Percentiles rank a stretch among this genome's conserved stretches.
Conservation (phyloP, 2,888 invertebrate genomes). For the Odontothrips loti region DNA sequence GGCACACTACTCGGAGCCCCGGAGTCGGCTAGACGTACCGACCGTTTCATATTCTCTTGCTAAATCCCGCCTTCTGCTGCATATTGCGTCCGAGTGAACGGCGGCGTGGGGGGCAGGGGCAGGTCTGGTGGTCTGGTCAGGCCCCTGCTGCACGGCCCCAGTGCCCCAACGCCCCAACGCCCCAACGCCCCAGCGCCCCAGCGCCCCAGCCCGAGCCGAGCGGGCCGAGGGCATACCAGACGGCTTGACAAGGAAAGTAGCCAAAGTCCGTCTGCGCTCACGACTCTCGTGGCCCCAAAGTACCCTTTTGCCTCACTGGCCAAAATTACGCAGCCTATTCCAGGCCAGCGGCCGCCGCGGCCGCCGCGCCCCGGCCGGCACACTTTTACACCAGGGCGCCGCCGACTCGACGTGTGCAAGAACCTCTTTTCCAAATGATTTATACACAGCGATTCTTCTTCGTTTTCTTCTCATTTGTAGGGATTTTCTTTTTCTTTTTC, state of each 20-base stretch:
- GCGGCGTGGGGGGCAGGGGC: neutral
- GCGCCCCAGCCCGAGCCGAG: neutral
- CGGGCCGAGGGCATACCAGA: neutral
- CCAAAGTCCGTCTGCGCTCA: neutral
- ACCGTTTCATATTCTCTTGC: slow-evolving; percentile 11
- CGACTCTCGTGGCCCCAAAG: neutral
- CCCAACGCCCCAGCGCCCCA: neutral
- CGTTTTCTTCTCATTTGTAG: too few relatives aligned
- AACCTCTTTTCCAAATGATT: too few relatives aligned
- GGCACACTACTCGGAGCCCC: neutral
- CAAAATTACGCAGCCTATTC: neutral
- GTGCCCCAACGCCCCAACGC: too few relatives aligned
- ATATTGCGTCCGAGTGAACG: neutral
- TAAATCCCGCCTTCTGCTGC: neutral
- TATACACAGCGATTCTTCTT: too few relatives aligned
- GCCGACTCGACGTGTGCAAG: too few relatives aligned
- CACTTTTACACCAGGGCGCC: neutral
- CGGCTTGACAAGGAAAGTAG: neutral
- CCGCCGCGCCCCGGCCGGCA: neutral
- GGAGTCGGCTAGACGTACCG: neutral
- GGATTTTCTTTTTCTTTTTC: neutral
- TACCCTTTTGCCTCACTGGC: slow-evolving; percentile 3
- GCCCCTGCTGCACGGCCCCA: neutral
- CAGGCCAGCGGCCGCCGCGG: neutral
- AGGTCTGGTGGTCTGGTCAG: neutral